phyloP scores from a whole-genome alignment of 2,888 invertebrate species.

The Gryllus longicercus region DNA sequence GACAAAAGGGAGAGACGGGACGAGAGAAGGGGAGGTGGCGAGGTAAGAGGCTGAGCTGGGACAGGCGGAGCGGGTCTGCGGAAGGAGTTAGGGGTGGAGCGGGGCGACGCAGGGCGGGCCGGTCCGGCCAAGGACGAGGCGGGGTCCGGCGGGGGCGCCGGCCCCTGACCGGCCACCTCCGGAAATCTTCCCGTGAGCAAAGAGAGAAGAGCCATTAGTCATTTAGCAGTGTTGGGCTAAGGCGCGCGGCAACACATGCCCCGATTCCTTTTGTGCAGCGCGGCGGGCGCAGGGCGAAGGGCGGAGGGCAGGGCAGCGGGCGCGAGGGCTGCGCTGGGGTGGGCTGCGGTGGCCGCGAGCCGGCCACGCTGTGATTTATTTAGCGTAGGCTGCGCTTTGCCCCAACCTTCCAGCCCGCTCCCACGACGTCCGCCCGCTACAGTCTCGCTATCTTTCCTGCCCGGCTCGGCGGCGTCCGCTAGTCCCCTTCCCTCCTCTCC shows the following conservation, averaged over 20 bases:
- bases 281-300: background rate
- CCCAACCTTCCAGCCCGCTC: background rate
- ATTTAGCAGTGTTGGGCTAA: background rate
- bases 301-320: background rate
- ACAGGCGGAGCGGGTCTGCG: too few relatives aligned
- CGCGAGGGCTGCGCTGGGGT: background rate
- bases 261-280: background rate
- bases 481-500: background rate
- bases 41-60: too few relatives aligned
- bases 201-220: constrained; percentile 1
- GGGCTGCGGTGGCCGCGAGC: background rate
- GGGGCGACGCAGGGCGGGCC: too few relatives aligned
- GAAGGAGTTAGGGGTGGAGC: too few relatives aligned
- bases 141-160: too few relatives aligned
- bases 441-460: background rate
- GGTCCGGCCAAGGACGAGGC: too few relatives aligned
- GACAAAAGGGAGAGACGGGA: too few relatives aligned
- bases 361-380: background rate
- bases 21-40: too few relatives aligned
- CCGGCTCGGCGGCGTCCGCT: background rate
- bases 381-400: background rate
- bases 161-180: too few relatives aligned
- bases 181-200: background rate
- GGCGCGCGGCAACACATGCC: background rate
- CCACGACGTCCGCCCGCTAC: too few relatives aligned